These are phyloP conservation scores for Spicauda simplicius DNA, from an alignment of 2,888 invertebrate genomes.

Conservation along the genomic window DNA sequence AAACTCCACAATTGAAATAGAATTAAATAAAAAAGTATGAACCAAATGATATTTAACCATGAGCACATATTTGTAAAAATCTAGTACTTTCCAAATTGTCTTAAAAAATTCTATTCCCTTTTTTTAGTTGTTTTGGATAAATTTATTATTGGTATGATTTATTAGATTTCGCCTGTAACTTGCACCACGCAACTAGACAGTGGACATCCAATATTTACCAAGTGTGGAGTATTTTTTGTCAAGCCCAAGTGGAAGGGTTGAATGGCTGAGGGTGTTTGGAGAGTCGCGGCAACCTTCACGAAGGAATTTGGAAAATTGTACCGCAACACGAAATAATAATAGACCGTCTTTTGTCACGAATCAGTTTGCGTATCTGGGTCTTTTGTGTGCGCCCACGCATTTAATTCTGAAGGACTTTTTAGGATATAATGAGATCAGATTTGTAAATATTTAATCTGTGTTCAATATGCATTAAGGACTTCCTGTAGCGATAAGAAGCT, in stretches of 20 bases:
- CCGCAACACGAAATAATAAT: conserved; percentile 49
- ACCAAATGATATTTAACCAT: too few species aligned
- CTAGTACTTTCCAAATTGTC: too few species aligned
- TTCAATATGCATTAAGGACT: conserved; percentile 13
- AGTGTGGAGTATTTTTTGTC: conserved; percentile 82
- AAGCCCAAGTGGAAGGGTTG: conserved; percentile 81
- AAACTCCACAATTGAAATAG: too few species aligned
- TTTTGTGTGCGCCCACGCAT: conserved; percentile 41
- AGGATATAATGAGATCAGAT: conserved; percentile 33
- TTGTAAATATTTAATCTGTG: conserved; percentile 25
- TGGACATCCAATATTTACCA: conserved; percentile 78
- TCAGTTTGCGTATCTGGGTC: conserved; percentile 40
- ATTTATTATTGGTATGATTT: not conserved
- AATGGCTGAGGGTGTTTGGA: conserved; percentile 79
- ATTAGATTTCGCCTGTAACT: conserved; percentile 32
- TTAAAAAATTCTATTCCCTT: too few species aligned
- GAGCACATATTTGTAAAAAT: too few species aligned
- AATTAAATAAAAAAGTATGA: too few species aligned
- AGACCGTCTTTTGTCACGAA: conserved; percentile 38
- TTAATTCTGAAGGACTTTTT: conserved; percentile 41
- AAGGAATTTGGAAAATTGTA: conserved; percentile 63
- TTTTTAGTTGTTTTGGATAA: too few species aligned
- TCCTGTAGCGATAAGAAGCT: conserved; percentile 10
- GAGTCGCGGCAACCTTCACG: conserved; percentile 60
- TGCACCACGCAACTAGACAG: conserved; percentile 55